These are phyloP conservation scores for Melitaea athalia DNA, from an alignment of 2,888 invertebrate species.

Conservation along the genomic window DNA sequence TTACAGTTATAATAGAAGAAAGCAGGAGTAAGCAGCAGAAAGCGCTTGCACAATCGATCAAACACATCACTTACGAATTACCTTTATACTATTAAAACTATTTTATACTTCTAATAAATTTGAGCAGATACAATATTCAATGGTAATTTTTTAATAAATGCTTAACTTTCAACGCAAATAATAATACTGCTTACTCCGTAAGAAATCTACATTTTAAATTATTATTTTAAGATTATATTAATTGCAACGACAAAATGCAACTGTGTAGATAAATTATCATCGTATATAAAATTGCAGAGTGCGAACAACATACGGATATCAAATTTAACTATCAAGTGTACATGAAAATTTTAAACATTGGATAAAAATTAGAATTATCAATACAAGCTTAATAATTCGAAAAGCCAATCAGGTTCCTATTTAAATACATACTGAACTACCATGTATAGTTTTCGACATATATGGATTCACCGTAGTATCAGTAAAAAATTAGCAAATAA, in stretches of 20 bases:
- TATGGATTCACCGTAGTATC: neutral
- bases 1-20: conserved; percentile 71
- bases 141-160: neutral
- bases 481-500: neutral
- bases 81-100: conserved; percentile 9
- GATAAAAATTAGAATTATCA: conserved; percentile 13
- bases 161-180: conserved; percentile 15
- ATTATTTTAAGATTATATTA: conserved; percentile 53
- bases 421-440: conserved; percentile 20
- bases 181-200: conserved; percentile 70
- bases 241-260: conserved; percentile 73
- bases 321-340: conserved; percentile 28
- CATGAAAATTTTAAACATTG: conserved; percentile 21
- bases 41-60: conserved; percentile 22
- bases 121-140: conserved; percentile 6
- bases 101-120: conserved; percentile 12
- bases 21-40: conserved; percentile 72
- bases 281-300: conserved; percentile 67
- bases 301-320: conserved; percentile 58
- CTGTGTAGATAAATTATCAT: conserved; percentile 66
- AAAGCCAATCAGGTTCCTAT: conserved; percentile 23
- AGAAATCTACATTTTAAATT: conserved; percentile 68
- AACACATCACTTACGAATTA: conserved; percentile 5
- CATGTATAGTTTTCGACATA: conserved; percentile 25
- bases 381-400: conserved; percentile 21